Evolutionary conservation across 1,140 invertebrate genomes (phyloP).

Genomic region (Bombus difficillimus): DNA sequence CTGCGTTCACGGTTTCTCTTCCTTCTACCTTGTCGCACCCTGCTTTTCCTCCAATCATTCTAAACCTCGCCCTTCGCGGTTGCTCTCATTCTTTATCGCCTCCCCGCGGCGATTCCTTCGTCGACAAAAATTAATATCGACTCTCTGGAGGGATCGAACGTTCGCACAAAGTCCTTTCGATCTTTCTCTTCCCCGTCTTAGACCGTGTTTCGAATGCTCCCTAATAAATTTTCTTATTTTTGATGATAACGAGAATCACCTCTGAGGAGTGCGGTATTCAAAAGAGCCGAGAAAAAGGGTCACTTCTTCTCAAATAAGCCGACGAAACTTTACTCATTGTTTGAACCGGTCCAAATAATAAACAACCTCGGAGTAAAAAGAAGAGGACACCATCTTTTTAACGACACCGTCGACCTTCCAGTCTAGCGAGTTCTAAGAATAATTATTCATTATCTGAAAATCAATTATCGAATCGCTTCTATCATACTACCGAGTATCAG

Average conservation of each 20-base stretch:
- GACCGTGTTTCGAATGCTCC: background rate
- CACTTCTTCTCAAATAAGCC: background rate
- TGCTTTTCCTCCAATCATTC: too few relatives aligned
- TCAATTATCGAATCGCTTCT: background rate
- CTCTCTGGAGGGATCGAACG: background rate
- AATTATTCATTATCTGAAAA: background rate
- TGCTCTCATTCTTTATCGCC: background rate
- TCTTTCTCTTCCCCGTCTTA: background rate
- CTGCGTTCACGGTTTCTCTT: constrained; percentile 70
- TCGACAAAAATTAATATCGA: constrained; percentile 38
- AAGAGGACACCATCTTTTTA: background rate
- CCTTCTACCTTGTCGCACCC: background rate
- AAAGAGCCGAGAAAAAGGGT: background rate
- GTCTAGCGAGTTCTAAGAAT: background rate
- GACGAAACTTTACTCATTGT: constrained; percentile 3
- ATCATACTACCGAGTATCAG: too few relatives aligned
- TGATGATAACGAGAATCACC: too few relatives aligned
- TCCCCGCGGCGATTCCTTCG: background rate
- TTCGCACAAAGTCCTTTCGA: background rate
- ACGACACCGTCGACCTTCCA: background rate
- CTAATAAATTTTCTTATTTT: background rate
- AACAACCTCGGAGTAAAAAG: background rate
- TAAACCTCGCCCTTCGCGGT: too few relatives aligned
- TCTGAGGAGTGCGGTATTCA: background rate
- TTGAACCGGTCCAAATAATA: background rate